Percentiles rank a stretch among this genome's conserved stretches.
Conservation (phyloP, 2,888 invertebrate genomes). For the Lamellibrachia satsuma region DNA sequence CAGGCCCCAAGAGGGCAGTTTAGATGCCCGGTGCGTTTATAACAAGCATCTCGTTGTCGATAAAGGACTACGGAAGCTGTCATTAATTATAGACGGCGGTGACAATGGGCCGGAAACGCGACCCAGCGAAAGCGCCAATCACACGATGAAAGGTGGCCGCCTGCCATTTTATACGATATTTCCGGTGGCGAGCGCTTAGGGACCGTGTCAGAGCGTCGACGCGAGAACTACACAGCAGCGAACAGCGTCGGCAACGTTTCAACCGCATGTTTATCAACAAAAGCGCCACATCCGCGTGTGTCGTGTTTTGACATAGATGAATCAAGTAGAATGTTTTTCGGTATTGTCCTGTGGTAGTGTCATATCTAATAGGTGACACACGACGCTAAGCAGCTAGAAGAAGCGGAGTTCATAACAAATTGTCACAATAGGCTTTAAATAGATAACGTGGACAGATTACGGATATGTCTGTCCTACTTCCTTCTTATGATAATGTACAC, state of each 20-base stretch:
- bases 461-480: background rate
- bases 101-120: constrained; percentile 11
- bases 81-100: background rate
- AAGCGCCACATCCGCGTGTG: background rate
- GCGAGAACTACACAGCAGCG: background rate
- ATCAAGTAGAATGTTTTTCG: background rate
- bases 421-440: background rate
- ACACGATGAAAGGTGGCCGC: background rate
- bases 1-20: background rate
- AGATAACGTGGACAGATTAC: background rate
- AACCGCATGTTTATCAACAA: background rate
- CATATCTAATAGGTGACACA: background rate
- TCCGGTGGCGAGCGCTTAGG: background rate
- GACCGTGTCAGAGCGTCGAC: background rate
- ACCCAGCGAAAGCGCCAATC: constrained; percentile 11
- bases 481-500: background rate
- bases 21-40: background rate
- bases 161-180: constrained; percentile 10
- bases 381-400: background rate
- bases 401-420: background rate
- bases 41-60: background rate
- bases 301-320: background rate
- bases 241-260: background rate
- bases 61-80: constrained; percentile 10
- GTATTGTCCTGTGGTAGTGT: background rate